Evolutionary conservation across 2,888 invertebrate genomes (phyloP), one percentile per base, ranked within the genome.

Genomic region (Hyposoter didymator): DNA sequence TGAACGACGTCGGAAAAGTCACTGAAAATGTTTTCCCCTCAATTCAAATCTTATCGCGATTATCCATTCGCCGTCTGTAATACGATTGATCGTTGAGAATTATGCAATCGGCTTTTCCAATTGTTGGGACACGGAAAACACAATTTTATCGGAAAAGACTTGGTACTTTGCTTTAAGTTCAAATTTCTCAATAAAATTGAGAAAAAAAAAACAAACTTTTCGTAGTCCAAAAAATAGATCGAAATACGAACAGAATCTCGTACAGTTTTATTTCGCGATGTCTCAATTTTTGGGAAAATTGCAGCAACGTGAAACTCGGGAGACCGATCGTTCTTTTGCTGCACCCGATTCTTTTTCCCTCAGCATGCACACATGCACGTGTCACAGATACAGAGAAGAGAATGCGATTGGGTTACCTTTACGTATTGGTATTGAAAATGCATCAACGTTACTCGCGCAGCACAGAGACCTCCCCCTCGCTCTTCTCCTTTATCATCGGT

Each of bases 341-440:
- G 12, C 12, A 64, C 1, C 32, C 35, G 17, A 64, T 64, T 10
- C 32, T 7, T n/a, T 12, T n/a, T 64, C n/a, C 35, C 32, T 2
- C 17, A 7, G n/a, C n/a, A 52, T 45, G 12, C 28, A 22, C 35
- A 35, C 35, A 35, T 62, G 28, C 47, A 3, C 32, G 28, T 62
- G 12, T 22, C 19, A 28, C 47, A 72, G 73, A n/a, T 32, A 35
- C 22, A 49, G 7, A 49, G 7, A 35, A 67, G 52, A 67, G 73
- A 66, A 28, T 64, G 66, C 80, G 70, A 66, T 72, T 84, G 86
- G 76, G 84, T 78, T 83, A 80, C 84, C 86, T 88, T 88, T 86
- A 87, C 86, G 87, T 86, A 88, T 86, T 87, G 87, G 84, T 91
- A 91, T 91, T 90, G 90, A 90, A 91, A 91, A 91, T 87, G 89